These are phyloP conservation scores for Odontamblyopus lacepedii DNA, from an alignment of 2,797 vertebrate species.

Conservation along the genomic window DNA sequence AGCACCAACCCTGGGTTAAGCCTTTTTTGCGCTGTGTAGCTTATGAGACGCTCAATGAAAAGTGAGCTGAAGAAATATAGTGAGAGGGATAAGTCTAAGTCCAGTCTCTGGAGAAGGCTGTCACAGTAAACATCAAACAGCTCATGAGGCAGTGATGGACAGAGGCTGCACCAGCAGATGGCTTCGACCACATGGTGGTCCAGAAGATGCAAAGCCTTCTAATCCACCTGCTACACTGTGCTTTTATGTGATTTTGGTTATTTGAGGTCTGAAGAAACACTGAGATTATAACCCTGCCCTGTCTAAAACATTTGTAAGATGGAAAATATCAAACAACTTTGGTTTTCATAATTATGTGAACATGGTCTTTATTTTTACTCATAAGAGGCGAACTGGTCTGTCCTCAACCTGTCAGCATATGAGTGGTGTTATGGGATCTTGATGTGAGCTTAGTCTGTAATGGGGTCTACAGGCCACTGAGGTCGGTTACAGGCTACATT, in stretches of 20 bases:
- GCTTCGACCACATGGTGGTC: conserved; percentile 76
- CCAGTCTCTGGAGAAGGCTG: conserved; percentile 51
- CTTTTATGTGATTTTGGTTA: conserved; percentile 43
- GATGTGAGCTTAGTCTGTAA: conserved; percentile 46
- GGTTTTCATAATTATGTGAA: not conserved
- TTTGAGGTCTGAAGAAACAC: not conserved
- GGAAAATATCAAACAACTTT: not conserved
- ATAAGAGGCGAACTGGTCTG: conserved; percentile 6
- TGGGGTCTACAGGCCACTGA: conserved; percentile 49
- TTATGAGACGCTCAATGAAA: conserved; percentile 51
- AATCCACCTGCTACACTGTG: conserved; percentile 66
- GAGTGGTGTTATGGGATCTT: conserved; percentile 31
- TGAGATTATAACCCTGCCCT: not conserved
- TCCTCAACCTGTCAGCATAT: conserved; percentile 10
- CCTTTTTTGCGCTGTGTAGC: conserved; percentile 5
- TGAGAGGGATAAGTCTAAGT: conserved; percentile 51
- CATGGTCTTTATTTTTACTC: not conserved
- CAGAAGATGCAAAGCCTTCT: conserved; percentile 57
- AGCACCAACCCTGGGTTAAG: conserved; percentile 43
- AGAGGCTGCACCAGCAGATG: conserved; percentile 80
- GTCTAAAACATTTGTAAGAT: not conserved
- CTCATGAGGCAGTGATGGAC: conserved; percentile 78
- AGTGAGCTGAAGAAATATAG: conserved; percentile 58
- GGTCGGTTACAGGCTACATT: conserved; percentile 75
- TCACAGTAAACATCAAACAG: conserved; percentile 69